Evolutionary conservation across 2,113 vertebrate species (phyloP), one percentile per base, ranked within the genome.

Genomic region (Muscicapa adusta): DNA sequence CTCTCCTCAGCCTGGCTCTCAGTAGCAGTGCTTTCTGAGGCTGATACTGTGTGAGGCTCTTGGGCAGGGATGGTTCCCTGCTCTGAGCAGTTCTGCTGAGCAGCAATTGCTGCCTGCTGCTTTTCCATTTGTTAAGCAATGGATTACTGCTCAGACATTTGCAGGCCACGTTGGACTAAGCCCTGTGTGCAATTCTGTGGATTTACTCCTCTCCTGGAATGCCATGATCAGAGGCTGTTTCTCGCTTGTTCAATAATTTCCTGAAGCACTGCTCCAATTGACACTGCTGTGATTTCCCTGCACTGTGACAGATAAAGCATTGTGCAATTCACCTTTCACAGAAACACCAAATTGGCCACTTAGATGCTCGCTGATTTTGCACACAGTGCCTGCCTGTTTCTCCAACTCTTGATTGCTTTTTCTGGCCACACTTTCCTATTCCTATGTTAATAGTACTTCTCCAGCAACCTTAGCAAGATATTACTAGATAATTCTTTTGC

Each of bases 81-180:
- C 34, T 62, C 94, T 29, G 58, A 58, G 22, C 16, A 25, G 51
- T 72, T 95, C 71, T 90, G 85, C 84, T 63, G 78, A 93, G 77
- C 88, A 80, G 85, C 77, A 56, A 19, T 42, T 61, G 68, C 89
- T 95, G 89, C 81, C 88, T 54, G 66, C 81, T 91, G 81, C 85
- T 84, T 83, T 88, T 92, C 77, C 67, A n/a, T 95, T 93, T 95
- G 89, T 87, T 91, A 91, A 95, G 91, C 79, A 56, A 63, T 42
- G 68, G 94, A 61, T 97, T 92, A 67, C 48, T 84, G 68, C 88
- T 85, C 92, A 93, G 86, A 92, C 17, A 58, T 24, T 90, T 22
- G 71, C 47, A 96, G 80, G 93, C 77, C 47, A 14, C 45, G 8
- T 67, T 58, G 85, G 24, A 34, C 60, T 84, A 40, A 87, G 68